Evolutionary conservation across 2,113 vertebrate species (phyloP).

Genomic region (Pterocles burchelli): DNA sequence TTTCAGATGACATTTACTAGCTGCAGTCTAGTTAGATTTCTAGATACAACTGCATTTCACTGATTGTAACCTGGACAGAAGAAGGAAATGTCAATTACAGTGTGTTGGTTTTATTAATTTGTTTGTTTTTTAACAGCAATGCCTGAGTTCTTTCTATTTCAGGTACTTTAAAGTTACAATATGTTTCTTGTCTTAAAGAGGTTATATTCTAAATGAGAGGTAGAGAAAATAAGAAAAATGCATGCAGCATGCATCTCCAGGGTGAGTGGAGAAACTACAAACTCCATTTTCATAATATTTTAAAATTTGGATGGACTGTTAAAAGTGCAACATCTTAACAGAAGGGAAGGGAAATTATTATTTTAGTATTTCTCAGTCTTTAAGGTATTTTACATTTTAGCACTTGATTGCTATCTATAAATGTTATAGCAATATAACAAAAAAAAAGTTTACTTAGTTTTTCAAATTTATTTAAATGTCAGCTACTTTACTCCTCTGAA

Average conservation of each 20-base stretch:
- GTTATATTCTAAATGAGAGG: neutral
- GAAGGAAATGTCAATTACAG: neutral
- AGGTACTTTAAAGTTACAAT: neutral
- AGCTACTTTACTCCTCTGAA: neutral
- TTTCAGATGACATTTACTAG: neutral
- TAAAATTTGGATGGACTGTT: neutral
- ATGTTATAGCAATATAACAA: neutral
- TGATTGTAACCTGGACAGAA: neutral
- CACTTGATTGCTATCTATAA: neutral
- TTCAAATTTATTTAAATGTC: neutral
- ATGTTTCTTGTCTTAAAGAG: neutral
- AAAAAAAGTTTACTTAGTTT: neutral
- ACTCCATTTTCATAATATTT: neutral
- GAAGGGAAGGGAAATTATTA: neutral
- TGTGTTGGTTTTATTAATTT: neutral
- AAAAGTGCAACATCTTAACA: neutral
- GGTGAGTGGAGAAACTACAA: neutral
- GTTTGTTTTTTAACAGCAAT: neutral
- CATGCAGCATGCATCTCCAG: neutral
- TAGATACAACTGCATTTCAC: neutral
- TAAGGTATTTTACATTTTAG: neutral
- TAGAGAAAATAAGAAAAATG: neutral
- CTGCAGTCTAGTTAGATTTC: neutral
- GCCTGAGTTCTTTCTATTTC: neutral
- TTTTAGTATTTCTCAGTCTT: neutral